Evolutionary conservation across 2,888 invertebrate species (phyloP).

Genomic region (Pantelozetes paolii): DNA sequence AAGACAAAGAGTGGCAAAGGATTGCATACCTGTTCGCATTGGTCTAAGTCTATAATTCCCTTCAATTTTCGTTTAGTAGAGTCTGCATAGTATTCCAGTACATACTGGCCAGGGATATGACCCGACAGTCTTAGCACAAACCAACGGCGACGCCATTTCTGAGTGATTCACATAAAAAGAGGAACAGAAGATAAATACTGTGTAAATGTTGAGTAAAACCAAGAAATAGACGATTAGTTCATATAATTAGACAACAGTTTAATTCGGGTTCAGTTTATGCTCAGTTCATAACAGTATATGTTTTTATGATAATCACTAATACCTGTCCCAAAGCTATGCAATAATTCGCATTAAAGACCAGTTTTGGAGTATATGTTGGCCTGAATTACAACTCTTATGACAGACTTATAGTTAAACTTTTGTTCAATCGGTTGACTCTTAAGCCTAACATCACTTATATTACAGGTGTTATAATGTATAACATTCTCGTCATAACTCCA

Average conservation of each 20-base stretch:
- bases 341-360: slow-evolving; percentile 30
- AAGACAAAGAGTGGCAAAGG: background rate
- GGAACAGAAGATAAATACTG: background rate
- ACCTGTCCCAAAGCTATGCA: slow-evolving; percentile 28
- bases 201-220: slow-evolving; percentile 14
- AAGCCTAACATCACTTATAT: slow-evolving; percentile 9
- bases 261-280: background rate
- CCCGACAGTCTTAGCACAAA: slow-evolving; percentile 85
- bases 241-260: slow-evolving; percentile 12
- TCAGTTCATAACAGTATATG: slow-evolving; percentile 23
- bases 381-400: slow-evolving; percentile 4
- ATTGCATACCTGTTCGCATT: slow-evolving; percentile 78
- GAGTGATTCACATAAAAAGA: slow-evolving; percentile 45
- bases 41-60: slow-evolving; percentile 74
- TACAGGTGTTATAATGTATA: background rate
- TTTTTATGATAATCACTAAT: slow-evolving; percentile 27
- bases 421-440: slow-evolving; percentile 10
- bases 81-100: slow-evolving; percentile 88
- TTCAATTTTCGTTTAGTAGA: slow-evolving; percentile 51
- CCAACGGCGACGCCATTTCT: slow-evolving; percentile 95
- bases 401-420: background rate
- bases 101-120: slow-evolving; percentile 87
- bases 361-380: slow-evolving; percentile 18
- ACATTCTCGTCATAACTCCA: background rate
- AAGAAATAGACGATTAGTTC: slow-evolving; percentile 18